These are phyloP conservation scores for Coelopa pilipes DNA, from an alignment of 2,888 invertebrate species.

Conservation along the genomic window DNA sequence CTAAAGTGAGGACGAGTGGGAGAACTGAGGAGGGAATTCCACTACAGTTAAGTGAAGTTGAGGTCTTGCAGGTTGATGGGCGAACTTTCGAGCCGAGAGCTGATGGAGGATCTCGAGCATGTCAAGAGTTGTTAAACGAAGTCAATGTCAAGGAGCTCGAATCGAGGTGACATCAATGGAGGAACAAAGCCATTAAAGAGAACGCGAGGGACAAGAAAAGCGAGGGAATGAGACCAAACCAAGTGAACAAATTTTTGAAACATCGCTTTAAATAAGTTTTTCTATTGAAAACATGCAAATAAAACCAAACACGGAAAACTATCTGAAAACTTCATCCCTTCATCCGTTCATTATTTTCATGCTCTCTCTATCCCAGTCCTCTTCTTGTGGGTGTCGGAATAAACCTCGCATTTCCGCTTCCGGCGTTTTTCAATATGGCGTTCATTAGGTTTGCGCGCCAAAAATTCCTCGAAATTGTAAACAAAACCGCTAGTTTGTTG, in stretches of 20 bases:
- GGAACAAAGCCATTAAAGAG: background rate
- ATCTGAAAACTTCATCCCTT: background rate
- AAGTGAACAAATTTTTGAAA: background rate
- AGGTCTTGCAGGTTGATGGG: constrained; percentile 9
- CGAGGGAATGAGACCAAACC: background rate
- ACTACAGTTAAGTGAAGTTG: too few relatives aligned
- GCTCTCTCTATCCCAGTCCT: background rate
- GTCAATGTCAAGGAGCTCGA: constrained; percentile 12
- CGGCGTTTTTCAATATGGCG: background rate
- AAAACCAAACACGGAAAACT: background rate
- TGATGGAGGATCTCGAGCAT: constrained; percentile 2
- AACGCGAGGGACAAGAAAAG: background rate
- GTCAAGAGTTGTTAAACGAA: constrained; percentile 11
- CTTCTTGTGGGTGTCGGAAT: background rate
- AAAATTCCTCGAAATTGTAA: constrained; percentile 10
- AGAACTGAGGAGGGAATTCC: too few relatives aligned
- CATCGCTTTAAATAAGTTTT: background rate
- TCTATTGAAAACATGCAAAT: background rate
- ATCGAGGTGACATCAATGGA: constrained; percentile 12
- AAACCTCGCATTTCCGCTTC: background rate
- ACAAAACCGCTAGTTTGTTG: constrained; percentile 21
- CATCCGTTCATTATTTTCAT: background rate
- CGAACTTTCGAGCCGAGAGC: constrained; percentile 1
- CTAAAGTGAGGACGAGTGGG: too few relatives aligned
- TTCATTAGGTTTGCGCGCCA: background rate